Percentiles rank a stretch among this genome's conserved stretches.
Conservation (phyloP, 1,140 invertebrate species). For the Maconellicoccus hirsutus region DNA sequence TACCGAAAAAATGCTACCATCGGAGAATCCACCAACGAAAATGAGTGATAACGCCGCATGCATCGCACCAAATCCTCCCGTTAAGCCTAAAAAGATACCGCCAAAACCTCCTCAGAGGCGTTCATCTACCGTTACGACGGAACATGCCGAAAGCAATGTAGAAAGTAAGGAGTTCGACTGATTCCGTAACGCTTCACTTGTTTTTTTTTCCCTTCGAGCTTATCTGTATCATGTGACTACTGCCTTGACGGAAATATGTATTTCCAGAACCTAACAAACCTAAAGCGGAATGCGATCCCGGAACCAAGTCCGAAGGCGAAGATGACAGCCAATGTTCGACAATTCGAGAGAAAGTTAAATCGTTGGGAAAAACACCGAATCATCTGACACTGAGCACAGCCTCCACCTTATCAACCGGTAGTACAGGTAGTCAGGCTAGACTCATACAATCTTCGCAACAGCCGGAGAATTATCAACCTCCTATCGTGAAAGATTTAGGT, state of each 20-base stretch:
- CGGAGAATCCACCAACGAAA: background rate
- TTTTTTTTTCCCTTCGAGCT: too few species aligned
- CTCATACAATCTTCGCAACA: conserved; percentile 87
- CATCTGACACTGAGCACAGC: conserved; percentile 84
- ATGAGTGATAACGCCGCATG: background rate
- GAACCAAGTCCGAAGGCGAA: conserved; percentile 75
- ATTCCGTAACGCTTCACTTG: too few species aligned
- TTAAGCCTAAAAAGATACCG: conserved; percentile 30
- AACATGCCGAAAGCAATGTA: background rate
- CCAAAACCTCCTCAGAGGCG: conserved; percentile 55
- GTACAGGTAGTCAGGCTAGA: conserved; percentile 82
- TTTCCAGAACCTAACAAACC: conserved; percentile 28
- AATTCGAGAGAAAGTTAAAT: conserved; percentile 46
- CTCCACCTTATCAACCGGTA: conserved; percentile 84
- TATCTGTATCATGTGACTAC: too few species aligned
- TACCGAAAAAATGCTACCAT: background rate
- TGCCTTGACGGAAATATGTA: background rate
- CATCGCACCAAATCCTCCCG: conserved; percentile 30
- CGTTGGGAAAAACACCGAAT: conserved; percentile 76
- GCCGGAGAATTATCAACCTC: conserved; percentile 75
- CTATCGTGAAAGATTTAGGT: conserved; percentile 75
- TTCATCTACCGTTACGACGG: conserved; percentile 66
- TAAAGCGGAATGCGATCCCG: conserved; percentile 49
- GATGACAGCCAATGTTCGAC: conserved; percentile 48
- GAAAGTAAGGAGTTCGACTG: background rate